Base-by-base conservation (phyloP, 2,113 vertebrate species). In the Phrynosoma platyrhinos region DNA sequence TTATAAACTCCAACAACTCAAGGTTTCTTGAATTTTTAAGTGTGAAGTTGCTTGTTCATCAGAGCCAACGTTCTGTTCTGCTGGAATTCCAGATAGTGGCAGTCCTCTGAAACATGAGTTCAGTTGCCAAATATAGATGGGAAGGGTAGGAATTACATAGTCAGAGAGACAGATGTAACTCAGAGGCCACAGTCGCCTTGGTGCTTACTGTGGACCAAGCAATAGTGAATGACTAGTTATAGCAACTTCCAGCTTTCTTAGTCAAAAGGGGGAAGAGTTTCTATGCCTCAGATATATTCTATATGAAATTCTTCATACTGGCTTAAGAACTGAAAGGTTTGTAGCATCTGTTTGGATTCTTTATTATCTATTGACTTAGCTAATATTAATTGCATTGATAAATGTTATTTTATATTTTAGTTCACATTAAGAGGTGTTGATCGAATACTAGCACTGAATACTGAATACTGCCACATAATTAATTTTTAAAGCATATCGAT, bases 121-220 rank as follows among this genome's bases (percentile, higher is more conserved):
- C 94, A 96, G 96, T 96, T 97, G 94, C 98, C 98, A 99, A 99
- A 99, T 98, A 98, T 99, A 99, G 98, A 95, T 85, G 96, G 95
- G 97, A 96, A 91, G 95, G 95, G 86, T 89, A 94, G 94, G 91
- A 97, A 96, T 96, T 94, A 96, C 97, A 97, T 92, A 95, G 97
- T 95, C 94, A 96, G 95, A 96, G 96, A 97, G 97, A 97, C 98
- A 98, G 98, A 98, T 98, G 98, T 95, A 96, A 96, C 89, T 0
- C 94, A 91, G 94, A 97, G 97, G 96, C 97, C 96, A 98, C 95
- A 96, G 94, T 95, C 94, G 94, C 96, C 96, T 97, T 94, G 13
- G 91, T 96, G 89, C 96, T 97, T 93, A 88, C 94, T 83, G 92
- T 94, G 81, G 93, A 97, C 94, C 94, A 95, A 95, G 95, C 88